phyloP scores from a whole-genome alignment of 2,113 vertebrate genomes.

The Condylura cristata region DNA sequence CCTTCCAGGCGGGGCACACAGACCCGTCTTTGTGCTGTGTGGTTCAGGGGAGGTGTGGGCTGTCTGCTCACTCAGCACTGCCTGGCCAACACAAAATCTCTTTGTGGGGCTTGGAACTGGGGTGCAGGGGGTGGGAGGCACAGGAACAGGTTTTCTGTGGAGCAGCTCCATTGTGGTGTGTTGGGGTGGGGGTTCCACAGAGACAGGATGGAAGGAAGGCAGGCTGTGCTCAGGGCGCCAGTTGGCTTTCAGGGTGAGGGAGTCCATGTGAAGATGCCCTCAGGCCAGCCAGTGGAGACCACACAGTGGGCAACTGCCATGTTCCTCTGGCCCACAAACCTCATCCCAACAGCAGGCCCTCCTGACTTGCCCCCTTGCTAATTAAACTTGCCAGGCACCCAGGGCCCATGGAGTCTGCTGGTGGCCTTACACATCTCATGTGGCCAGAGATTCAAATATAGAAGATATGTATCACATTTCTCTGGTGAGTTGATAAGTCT shows the following conservation, averaged over 20 bases:
- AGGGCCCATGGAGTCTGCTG: not conserved
- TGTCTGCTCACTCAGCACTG: slow-evolving; percentile 18
- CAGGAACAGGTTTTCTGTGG: not conserved
- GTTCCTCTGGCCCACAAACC: not conserved
- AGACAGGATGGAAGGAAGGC: not conserved
- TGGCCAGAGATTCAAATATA: not conserved
- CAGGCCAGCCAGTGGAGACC: not conserved
- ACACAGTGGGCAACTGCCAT: not conserved
- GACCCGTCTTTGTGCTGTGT: slow-evolving; percentile 82
- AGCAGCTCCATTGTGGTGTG: not conserved
- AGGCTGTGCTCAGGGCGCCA: not conserved
- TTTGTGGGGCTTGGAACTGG: slow-evolving; percentile 74
- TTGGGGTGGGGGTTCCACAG: not conserved
- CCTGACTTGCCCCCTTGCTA: not conserved
- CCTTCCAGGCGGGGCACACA: slow-evolving; percentile 69
- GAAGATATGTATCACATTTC: not conserved
- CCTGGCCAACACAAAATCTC: slow-evolving; percentile 69
- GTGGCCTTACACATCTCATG: not conserved
- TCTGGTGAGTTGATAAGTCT: not conserved
- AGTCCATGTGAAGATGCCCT: not conserved
- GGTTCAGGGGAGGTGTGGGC: slow-evolving; percentile 79
- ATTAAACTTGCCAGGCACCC: not conserved
- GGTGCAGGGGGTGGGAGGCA: not conserved
- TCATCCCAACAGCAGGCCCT: not conserved
- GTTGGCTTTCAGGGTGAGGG: not conserved